Conservation (phyloP, 2,888 invertebrate species). For the Oscheius myriophilus region DNA sequence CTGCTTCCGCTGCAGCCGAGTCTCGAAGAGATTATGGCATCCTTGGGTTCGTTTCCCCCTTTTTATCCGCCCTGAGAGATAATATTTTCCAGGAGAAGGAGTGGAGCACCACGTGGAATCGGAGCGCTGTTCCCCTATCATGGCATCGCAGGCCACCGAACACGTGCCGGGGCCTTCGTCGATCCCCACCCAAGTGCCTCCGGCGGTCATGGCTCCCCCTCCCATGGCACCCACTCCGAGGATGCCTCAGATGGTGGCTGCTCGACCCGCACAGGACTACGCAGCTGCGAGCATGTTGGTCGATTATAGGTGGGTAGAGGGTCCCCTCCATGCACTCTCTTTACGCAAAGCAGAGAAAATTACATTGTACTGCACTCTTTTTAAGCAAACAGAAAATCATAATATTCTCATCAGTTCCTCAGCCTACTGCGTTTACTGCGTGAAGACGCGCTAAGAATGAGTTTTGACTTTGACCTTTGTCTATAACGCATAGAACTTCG, state of each 20-base stretch:
- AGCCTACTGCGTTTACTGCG: too few species aligned
- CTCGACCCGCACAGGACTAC: slow-evolving; percentile 26
- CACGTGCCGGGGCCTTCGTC: slow-evolving; percentile 14
- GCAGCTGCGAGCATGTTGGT: slow-evolving; percentile 41
- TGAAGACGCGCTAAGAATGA: too few species aligned
- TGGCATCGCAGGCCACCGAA: slow-evolving; percentile 19
- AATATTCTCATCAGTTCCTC: too few species aligned
- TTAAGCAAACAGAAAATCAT: too few species aligned
- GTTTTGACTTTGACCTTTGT: too few species aligned
- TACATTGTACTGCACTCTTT: too few species aligned
- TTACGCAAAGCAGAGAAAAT: too few species aligned
- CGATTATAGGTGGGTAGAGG: slow-evolving; percentile 46
- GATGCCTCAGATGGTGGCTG: slow-evolving; percentile 3
- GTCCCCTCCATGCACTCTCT: not conserved
- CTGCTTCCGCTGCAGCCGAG: slow-evolving; percentile 93
- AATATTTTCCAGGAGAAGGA: not conserved
- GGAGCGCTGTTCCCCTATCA: slow-evolving; percentile 17
- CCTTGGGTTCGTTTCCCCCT: slow-evolving; percentile 25
- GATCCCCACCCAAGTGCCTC: slow-evolving; percentile 18
- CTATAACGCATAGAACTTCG: too few species aligned
- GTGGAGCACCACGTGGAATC: slow-evolving; percentile 23
- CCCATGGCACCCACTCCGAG: slow-evolving; percentile 18
- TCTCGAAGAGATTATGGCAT: slow-evolving; percentile 69
- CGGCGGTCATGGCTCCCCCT: slow-evolving; percentile 23
- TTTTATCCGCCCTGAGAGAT: too few species aligned